phyloP scores from a whole-genome alignment of 2,888 invertebrate species.

The Carpatolechia fugitivella region DNA sequence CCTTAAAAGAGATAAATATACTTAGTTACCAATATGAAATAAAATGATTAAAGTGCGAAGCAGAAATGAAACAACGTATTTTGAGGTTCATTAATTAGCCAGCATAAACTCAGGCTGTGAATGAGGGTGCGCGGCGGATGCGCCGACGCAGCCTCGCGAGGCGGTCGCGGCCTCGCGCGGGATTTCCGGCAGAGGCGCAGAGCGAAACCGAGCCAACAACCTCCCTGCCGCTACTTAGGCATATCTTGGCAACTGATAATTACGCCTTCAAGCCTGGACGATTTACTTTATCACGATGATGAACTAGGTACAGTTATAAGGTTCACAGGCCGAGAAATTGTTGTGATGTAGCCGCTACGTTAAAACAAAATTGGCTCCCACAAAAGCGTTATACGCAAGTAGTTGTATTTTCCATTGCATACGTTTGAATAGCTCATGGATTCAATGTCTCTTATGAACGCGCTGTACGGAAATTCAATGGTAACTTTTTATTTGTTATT shows the following conservation, averaged over 20 bases:
- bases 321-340: background rate
- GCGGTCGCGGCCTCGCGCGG: slow-evolving; percentile 61
- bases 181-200: slow-evolving; percentile 71
- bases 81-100: too few relatives aligned
- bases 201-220: slow-evolving; percentile 40
- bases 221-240: slow-evolving; percentile 20
- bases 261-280: slow-evolving; percentile 1
- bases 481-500: background rate
- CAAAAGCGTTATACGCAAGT: slow-evolving; percentile 1
- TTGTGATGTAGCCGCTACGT: background rate
- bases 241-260: background rate
- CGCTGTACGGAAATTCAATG: background rate
- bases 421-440: background rate
- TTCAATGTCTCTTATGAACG: background rate
- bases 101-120: too few relatives aligned
- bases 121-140: slow-evolving; percentile 23
- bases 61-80: too few relatives aligned
- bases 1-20: too few relatives aligned
- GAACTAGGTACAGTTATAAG: background rate
- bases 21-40: too few relatives aligned
- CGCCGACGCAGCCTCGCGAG: slow-evolving; percentile 47
- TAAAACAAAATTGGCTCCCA: background rate
- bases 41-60: too few relatives aligned
- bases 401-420: background rate
- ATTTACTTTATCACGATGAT: background rate